These are phyloP conservation scores for Caenorhabditis tropicalis DNA, from an alignment of 1,140 invertebrate species.

Conservation along the genomic window DNA sequence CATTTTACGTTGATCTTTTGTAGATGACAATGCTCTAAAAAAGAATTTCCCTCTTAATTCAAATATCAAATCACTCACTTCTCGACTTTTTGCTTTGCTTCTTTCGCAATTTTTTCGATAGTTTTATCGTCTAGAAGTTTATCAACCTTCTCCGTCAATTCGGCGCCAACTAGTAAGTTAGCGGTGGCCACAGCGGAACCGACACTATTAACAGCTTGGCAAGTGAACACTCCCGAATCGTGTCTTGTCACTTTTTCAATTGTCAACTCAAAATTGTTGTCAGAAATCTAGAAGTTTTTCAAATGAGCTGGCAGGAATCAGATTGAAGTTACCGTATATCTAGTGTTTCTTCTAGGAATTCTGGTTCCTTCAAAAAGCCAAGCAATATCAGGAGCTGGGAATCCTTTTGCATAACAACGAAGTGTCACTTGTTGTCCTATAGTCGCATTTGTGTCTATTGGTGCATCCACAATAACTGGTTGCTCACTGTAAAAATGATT, in stretches of 20 bases:
- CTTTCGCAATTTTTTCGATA: constrained; percentile 64
- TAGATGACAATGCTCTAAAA: constrained; percentile 65
- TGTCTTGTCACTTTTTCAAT: constrained; percentile 56
- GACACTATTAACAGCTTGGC: constrained; percentile 65
- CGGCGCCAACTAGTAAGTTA: constrained; percentile 52
- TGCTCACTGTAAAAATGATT: constrained; percentile 30
- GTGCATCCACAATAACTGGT: constrained; percentile 47
- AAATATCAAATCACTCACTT: constrained; percentile 38
- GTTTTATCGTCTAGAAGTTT: constrained; percentile 56
- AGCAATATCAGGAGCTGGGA: constrained; percentile 61
- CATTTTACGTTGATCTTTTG: constrained; percentile 60
- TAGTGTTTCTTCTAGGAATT: constrained; percentile 64
- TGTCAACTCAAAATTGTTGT: constrained; percentile 63
- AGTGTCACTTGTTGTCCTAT: constrained; percentile 54
- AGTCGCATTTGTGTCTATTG: constrained; percentile 6
- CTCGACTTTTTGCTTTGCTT: constrained; percentile 69
- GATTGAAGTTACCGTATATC: constrained; percentile 50
- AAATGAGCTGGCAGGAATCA: neutral
- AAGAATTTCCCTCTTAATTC: neutral
- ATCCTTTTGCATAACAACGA: constrained; percentile 55
- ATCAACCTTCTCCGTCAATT: constrained; percentile 59
- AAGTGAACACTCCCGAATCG: constrained; percentile 66
- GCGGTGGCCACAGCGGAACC: constrained; percentile 52
- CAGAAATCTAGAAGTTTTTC: constrained; percentile 57
- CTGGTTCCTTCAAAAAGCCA: constrained; percentile 69